These are phyloP conservation scores for Heliconius hewitsoni DNA, from an alignment of 1,140 invertebrate genomes.

Conservation along the genomic window DNA sequence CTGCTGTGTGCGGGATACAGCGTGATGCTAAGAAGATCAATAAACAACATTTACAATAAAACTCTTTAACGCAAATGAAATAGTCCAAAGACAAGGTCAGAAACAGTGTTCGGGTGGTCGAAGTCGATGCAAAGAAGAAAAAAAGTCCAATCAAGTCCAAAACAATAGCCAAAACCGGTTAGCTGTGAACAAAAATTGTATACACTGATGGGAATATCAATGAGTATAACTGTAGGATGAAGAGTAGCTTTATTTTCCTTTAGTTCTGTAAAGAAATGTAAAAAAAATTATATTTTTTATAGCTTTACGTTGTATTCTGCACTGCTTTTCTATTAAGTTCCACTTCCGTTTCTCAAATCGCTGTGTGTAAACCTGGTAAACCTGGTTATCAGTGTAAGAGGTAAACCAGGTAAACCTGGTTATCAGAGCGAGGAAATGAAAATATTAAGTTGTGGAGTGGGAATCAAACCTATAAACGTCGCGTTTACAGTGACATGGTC, in stretches of 20 bases:
- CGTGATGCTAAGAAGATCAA: neutral
- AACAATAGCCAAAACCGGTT: constrained; percentile 26
- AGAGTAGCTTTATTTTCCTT: neutral
- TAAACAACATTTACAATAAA: neutral
- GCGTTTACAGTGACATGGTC: no score
- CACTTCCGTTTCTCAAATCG: no score
- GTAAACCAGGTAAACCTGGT: no score
- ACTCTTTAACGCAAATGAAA: neutral
- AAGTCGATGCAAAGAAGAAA: neutral
- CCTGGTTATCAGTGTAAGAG: no score
- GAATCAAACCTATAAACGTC: no score
- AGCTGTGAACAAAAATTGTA: constrained; percentile 4
- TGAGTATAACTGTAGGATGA: neutral
- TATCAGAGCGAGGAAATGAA: no score
- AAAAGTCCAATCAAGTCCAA: constrained; percentile 13
- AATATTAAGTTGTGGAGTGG: no score
- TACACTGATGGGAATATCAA: neutral
- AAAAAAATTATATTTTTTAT: neutral
- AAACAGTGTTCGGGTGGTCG: constrained; percentile 15
- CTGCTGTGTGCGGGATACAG: no score
- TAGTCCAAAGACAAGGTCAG: neutral
- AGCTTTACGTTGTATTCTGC: neutral
- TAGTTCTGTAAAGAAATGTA: neutral
- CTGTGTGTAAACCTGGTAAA: no score
- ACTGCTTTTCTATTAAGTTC: no score